phyloP scores from a whole-genome alignment of 2,888 invertebrate genomes.

The Alsophila aescularia region DNA sequence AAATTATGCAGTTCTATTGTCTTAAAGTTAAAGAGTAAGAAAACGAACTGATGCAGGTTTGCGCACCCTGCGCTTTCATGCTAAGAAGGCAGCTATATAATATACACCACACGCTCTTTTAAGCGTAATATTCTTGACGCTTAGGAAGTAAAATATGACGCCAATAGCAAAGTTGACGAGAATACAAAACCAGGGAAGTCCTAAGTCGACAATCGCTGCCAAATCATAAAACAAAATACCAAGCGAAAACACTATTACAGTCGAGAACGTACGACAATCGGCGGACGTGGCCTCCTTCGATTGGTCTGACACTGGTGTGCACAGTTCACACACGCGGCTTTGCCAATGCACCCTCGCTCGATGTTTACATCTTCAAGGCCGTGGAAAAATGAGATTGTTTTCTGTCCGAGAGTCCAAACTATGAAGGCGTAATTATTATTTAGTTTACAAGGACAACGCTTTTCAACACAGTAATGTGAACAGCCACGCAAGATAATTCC shows the following conservation, averaged over 20 bases:
- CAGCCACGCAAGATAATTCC: too few species aligned
- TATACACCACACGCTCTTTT: too few species aligned
- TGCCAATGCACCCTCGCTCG: constrained; percentile 37
- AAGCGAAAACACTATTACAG: constrained; percentile 14
- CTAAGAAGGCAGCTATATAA: too few species aligned
- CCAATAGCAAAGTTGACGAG: background rate
- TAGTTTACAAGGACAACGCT: too few species aligned
- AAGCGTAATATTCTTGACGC: background rate
- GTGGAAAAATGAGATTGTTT: too few species aligned
- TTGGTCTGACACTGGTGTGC: constrained; percentile 25
- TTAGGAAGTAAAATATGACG: constrained; percentile 1
- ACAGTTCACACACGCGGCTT: constrained; percentile 31
- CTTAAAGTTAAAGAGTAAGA: too few species aligned
- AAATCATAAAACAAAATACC: constrained; percentile 28
- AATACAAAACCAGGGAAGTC: constrained; percentile 13
- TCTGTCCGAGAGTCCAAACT: too few species aligned
- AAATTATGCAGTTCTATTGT: too few species aligned
- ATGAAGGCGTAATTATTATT: too few species aligned
- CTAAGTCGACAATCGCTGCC: constrained; percentile 13
- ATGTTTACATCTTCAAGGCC: constrained; percentile 25
- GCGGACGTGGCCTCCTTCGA: constrained; percentile 19
- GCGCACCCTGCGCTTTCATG: too few species aligned
- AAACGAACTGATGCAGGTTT: too few species aligned
- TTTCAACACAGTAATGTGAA: too few species aligned
- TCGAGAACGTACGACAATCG: constrained; percentile 13